A percentile compares a stretch with the other conserved stretches of the same genome.
Evolutionary conservation across 1,140 invertebrate species (phyloP).

Genomic region (Drosophila tropicalis): DNA sequence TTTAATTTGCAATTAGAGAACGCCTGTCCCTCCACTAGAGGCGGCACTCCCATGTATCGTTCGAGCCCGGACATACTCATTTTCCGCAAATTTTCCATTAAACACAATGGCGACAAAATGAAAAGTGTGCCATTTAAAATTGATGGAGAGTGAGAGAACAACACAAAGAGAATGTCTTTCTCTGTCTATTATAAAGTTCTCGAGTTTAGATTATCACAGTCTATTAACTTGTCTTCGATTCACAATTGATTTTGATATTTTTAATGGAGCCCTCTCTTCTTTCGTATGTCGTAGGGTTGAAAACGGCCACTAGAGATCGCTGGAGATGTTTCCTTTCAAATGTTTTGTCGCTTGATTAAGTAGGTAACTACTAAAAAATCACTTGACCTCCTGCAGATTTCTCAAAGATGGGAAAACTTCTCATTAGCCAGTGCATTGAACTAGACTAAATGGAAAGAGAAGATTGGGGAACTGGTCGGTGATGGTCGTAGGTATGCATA

Average conservation of each 20-base stretch:
- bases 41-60: neutral
- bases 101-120: constrained; percentile 10
- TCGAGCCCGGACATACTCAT: constrained; percentile 63
- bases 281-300: too few relatives aligned
- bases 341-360: neutral
- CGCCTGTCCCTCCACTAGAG: constrained; percentile 1
- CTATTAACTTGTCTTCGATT: constrained; percentile 28
- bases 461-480: neutral
- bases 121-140: constrained; percentile 59
- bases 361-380: neutral
- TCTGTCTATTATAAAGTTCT: constrained; percentile 31
- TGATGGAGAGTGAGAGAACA: neutral
- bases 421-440: constrained; percentile 22
- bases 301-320: too few relatives aligned
- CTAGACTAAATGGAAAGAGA: neutral
- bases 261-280: neutral
- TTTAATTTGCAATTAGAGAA: constrained; percentile 73
- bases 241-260: neutral
- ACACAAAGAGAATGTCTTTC: constrained; percentile 34
- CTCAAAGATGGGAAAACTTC: constrained; percentile 11
- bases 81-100: constrained; percentile 48
- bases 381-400: constrained; percentile 17
- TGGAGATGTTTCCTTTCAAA: neutral
- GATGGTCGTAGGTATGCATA: constrained; percentile 22
- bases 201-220: constrained; percentile 32